A percentile compares a stretch with the other conserved stretches of the same genome.
These are phyloP conservation scores for Nibea albiflora DNA, from an alignment of 2,113 vertebrate genomes.

Conservation along the genomic window DNA sequence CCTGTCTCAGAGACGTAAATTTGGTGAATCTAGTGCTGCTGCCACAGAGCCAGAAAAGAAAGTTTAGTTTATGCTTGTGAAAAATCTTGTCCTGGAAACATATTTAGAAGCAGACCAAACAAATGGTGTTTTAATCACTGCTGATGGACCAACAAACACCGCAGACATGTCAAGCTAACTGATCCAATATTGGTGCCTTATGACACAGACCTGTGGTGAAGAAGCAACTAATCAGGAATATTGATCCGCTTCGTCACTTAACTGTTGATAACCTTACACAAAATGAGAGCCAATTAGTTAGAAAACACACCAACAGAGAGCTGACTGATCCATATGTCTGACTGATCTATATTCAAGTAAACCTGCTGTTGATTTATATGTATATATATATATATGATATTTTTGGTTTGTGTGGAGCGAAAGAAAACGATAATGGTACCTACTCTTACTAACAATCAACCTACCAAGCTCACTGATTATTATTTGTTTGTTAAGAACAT, in stretches of 20 bases:
- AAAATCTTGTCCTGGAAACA: conserved; percentile 1
- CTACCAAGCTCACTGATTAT: too few species aligned
- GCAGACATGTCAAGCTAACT: neutral
- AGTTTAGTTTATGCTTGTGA: conserved; percentile 21
- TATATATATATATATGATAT: too few species aligned
- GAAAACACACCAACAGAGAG: neutral
- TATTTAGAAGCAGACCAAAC: neutral
- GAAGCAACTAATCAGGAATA: neutral
- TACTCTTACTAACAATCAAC: too few species aligned
- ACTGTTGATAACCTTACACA: neutral
- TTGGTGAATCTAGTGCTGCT: conserved; percentile 9
- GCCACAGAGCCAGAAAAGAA: neutral
- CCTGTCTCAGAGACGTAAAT: conserved; percentile 38
- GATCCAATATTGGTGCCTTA: neutral
- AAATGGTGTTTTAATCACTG: neutral
- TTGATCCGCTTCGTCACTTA: conserved; percentile 2
- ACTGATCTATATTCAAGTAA: neutral
- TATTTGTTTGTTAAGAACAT: too few species aligned
- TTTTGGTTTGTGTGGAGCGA: too few species aligned
- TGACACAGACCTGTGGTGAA: neutral
- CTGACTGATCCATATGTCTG: neutral
- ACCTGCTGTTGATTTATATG: neutral
- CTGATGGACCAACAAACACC: neutral
- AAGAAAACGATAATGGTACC: neutral
- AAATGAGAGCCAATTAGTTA: neutral